Evolutionary conservation across 2,797 vertebrate genomes (phyloP).

Genomic region (Prunella strophiata): DNA sequence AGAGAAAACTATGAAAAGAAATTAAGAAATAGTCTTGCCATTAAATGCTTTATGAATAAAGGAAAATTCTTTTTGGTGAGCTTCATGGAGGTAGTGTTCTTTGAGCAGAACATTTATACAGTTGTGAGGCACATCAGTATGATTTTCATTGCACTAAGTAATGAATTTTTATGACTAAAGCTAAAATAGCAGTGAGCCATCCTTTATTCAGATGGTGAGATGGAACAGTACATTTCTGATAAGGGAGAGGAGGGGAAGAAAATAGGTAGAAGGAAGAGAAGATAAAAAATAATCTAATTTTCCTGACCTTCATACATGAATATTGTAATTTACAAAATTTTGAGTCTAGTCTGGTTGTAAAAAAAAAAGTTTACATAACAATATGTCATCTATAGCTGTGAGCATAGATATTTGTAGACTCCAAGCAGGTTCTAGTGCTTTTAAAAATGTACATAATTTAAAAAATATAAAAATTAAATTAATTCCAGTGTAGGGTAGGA

Average conservation of each 20-base stretch:
- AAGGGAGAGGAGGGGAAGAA: background rate
- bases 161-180: background rate
- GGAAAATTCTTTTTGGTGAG: background rate
- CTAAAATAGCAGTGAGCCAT: background rate
- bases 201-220: background rate
- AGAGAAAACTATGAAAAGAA: background rate
- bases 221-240: background rate
- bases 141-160: background rate
- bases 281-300: background rate
- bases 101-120: background rate
- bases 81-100: background rate
- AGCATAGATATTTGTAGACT: background rate
- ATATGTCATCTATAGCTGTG: background rate
- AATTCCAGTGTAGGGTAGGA: background rate
- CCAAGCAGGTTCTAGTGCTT: background rate
- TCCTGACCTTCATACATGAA: background rate
- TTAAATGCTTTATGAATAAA: background rate
- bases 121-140: background rate
- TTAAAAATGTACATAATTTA: background rate
- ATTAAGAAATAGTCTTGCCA: background rate
- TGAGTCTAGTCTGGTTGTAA: background rate
- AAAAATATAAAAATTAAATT: background rate
- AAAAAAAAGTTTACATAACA: background rate
- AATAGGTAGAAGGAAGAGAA: background rate
- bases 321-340: background rate